Evolutionary conservation across 2,888 invertebrate species (phyloP).

Genomic region (Drosophila leonis): DNA sequence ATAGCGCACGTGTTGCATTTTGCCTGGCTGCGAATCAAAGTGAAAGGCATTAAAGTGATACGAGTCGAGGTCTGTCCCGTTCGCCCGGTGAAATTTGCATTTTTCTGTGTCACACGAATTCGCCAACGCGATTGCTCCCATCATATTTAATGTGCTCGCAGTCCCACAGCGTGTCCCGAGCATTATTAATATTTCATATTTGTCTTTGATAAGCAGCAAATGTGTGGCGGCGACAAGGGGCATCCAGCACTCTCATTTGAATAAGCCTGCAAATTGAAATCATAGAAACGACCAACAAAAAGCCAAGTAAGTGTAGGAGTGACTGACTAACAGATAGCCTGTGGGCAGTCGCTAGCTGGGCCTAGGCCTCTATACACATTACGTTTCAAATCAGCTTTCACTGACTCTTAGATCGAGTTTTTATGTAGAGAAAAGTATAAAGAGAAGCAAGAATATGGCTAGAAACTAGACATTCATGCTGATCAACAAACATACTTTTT

Average conservation of each 20-base stretch:
- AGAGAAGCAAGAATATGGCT: background rate
- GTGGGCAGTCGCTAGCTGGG: background rate
- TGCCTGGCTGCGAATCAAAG: conserved; percentile 66
- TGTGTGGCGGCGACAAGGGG: conserved; percentile 23
- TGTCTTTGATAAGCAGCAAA: conserved; percentile 73
- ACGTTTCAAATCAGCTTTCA: background rate
- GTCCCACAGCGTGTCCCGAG: conserved; percentile 18
- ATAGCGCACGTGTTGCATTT: conserved; percentile 78
- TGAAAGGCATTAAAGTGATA: conserved; percentile 79
- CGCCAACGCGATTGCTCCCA: conserved; percentile 36
- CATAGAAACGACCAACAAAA: conserved; percentile 19
- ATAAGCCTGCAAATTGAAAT: conserved; percentile 63
- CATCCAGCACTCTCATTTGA: conserved; percentile 44
- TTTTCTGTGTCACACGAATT: conserved; percentile 65
- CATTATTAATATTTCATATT: conserved; percentile 79
- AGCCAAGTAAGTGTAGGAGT: background rate
- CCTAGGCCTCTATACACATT: background rate
- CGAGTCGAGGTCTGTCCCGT: conserved; percentile 39
- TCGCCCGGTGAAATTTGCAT: conserved; percentile 69
- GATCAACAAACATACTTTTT: no score
- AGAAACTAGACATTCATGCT: background rate
- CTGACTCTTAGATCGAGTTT: background rate
- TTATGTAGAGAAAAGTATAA: no score
- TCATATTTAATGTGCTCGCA: conserved; percentile 61
- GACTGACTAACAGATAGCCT: conserved; percentile 12